A percentile compares a stretch with the other conserved stretches of the same genome.
These are phyloP conservation scores for Melangyna quadrimaculata DNA, from an alignment of 2,888 invertebrate genomes.

Conservation along the genomic window DNA sequence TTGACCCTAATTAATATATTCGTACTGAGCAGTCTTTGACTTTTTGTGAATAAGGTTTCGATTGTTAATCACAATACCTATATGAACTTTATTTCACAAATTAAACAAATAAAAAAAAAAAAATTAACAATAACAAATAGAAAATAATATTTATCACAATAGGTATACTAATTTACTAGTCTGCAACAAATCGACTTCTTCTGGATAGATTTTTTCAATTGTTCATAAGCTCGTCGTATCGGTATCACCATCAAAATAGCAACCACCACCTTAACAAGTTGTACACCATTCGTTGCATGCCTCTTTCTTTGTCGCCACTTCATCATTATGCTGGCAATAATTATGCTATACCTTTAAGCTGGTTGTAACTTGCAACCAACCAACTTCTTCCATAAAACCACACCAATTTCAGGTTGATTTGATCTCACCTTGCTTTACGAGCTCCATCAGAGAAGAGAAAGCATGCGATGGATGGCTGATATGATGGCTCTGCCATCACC, in stretches of 20 bases:
- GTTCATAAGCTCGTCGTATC: neutral
- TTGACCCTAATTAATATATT: neutral
- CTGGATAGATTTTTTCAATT: slow-evolving; percentile 20
- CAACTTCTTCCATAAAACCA: slow-evolving; percentile 65
- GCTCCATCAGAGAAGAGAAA: slow-evolving; percentile 47
- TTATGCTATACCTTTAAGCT: slow-evolving; percentile 54
- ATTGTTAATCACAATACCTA: neutral
- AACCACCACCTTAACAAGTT: slow-evolving; percentile 59
- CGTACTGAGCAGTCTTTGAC: neutral
- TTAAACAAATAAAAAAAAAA: neutral
- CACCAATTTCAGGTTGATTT: slow-evolving; percentile 63
- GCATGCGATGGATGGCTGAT: slow-evolving; percentile 47
- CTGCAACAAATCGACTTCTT: slow-evolving; percentile 32
- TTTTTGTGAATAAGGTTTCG: neutral
- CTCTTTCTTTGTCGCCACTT: slow-evolving; percentile 23
- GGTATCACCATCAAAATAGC: slow-evolving; percentile 37
- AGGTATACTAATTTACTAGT: neutral
- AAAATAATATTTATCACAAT: neutral
- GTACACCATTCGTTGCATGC: slow-evolving; percentile 8
- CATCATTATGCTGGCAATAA: slow-evolving; percentile 47
- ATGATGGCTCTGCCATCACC: slow-evolving; percentile 43
- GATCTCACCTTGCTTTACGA: slow-evolving; percentile 52
- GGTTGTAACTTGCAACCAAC: slow-evolving; percentile 46
- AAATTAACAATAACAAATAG: neutral
- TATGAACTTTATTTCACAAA: neutral